phyloP scores from a whole-genome alignment of 2,888 invertebrate genomes.

The Dromius quadrimaculatus region DNA sequence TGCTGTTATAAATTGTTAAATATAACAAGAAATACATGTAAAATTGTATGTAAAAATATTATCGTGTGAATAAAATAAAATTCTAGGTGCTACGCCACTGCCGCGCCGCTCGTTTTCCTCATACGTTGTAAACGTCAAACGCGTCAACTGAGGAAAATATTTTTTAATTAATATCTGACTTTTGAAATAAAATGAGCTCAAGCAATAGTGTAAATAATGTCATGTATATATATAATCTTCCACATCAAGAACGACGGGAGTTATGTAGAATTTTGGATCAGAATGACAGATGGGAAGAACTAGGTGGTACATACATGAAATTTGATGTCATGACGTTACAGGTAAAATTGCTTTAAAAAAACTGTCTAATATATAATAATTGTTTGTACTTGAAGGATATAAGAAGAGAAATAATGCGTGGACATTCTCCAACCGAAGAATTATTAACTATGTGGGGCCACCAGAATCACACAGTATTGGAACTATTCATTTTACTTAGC shows the following conservation, averaged over 20 bases:
- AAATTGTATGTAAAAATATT: no score
- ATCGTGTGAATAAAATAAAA: no score
- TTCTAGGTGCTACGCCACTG: no score
- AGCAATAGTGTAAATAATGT: conserved; percentile 14
- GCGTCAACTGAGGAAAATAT: no score
- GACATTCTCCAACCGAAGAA: conserved; percentile 78
- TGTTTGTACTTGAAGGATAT: conserved; percentile 66
- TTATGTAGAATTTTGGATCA: conserved; percentile 84
- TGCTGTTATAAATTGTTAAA: no score
- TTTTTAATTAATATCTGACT: no score
- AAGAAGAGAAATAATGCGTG: conserved; percentile 69
- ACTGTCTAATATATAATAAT: conserved; percentile 21
- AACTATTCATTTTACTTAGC: conserved; percentile 81
- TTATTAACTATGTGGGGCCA: conserved; percentile 85
- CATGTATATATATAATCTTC: conserved; percentile 80
- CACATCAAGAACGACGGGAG: conserved; percentile 75
- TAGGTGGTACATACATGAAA: conserved; percentile 78
- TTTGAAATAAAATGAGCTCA: not conserved
- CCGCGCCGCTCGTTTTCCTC: no score
- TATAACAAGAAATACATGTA: no score
- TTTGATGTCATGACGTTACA: conserved; percentile 73
- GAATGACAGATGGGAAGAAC: conserved; percentile 83
- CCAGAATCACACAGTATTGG: conserved; percentile 83
- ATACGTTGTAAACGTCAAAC: no score
- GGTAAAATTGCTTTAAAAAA: conserved; percentile 61